A percentile compares a stretch with the other conserved stretches of the same genome.
Evolutionary conservation across 2,888 invertebrate species (phyloP).

Genomic region (Mythimna loreyi): DNA sequence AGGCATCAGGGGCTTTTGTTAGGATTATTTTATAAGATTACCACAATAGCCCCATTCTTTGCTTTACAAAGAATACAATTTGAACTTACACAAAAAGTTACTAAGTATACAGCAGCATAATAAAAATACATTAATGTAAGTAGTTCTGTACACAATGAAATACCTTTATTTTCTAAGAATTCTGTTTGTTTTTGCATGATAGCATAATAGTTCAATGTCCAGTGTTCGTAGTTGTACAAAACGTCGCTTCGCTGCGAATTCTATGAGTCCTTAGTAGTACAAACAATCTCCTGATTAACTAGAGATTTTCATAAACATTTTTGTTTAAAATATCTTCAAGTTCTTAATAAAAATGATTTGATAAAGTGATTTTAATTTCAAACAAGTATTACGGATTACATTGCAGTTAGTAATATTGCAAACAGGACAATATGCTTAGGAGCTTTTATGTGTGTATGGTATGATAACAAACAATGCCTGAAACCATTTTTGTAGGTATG

Average conservation of each 20-base stretch:
- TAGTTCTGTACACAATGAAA: neutral
- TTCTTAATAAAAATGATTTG: neutral
- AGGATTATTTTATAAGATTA: constrained; percentile 29
- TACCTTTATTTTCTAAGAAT: neutral
- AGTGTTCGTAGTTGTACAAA: neutral
- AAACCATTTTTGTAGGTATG: neutral
- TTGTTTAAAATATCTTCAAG: neutral
- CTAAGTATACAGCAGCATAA: constrained; percentile 1
- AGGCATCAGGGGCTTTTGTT: constrained; percentile 30
- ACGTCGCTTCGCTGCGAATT: neutral
- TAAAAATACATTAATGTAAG: constrained; percentile 20
- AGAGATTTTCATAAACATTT: neutral
- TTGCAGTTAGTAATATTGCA: neutral
- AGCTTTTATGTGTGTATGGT: neutral
- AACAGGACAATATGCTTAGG: too few relatives aligned
- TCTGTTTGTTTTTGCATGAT: neutral
- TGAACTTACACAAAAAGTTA: constrained; percentile 20
- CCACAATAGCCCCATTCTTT: constrained; percentile 55
- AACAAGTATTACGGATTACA: neutral
- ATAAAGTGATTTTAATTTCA: neutral
- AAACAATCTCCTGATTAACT: neutral
- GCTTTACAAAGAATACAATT: constrained; percentile 41
- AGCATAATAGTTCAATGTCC: neutral
- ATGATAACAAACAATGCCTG: neutral
- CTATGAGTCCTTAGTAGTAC: constrained; percentile 5